Percentiles rank a stretch among this genome's conserved stretches.
Evolutionary conservation across 2,113 vertebrate species (phyloP).

Genomic region (Ginglymostoma cirratum): DNA sequence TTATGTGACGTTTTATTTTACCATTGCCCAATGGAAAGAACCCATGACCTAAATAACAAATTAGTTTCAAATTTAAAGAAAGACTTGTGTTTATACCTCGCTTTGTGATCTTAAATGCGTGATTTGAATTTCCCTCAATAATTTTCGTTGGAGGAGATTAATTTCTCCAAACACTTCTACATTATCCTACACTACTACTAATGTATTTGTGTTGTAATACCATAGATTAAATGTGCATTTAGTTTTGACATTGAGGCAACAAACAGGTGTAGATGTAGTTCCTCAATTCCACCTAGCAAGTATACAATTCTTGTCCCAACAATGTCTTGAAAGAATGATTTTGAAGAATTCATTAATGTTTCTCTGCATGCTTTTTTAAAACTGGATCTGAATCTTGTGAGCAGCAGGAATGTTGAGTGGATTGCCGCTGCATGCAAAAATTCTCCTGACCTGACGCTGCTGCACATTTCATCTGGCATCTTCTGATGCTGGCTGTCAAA

Average conservation of each 20-base stretch:
- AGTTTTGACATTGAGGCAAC: not conserved
- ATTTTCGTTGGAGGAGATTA: not conserved
- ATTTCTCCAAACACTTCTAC: too few relatives aligned
- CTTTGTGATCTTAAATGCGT: not conserved
- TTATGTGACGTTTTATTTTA: not conserved
- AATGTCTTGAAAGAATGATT: not conserved
- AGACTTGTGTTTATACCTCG: too few relatives aligned
- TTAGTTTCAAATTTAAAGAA: not conserved
- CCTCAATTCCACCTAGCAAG: not conserved
- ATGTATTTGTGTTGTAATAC: not conserved
- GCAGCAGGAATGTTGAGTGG: too few relatives aligned
- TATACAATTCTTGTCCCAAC: not conserved
- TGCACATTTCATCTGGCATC: too few relatives aligned
- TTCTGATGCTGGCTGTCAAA: too few relatives aligned
- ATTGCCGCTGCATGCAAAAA: too few relatives aligned
- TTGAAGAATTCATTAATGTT: not conserved
- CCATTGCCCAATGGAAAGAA: not conserved
- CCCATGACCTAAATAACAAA: not conserved
- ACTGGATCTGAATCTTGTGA: too few relatives aligned
- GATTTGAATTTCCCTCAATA: not conserved
- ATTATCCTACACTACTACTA: not conserved
- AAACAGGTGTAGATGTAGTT: not conserved
- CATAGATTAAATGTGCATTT: not conserved
- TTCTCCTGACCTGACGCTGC: too few relatives aligned
- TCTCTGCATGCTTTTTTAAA: not conserved